Evolutionary conservation across 2,888 invertebrate genomes (phyloP), one percentile per base, ranked within the genome.

Genomic region (Venusia cambrica): DNA sequence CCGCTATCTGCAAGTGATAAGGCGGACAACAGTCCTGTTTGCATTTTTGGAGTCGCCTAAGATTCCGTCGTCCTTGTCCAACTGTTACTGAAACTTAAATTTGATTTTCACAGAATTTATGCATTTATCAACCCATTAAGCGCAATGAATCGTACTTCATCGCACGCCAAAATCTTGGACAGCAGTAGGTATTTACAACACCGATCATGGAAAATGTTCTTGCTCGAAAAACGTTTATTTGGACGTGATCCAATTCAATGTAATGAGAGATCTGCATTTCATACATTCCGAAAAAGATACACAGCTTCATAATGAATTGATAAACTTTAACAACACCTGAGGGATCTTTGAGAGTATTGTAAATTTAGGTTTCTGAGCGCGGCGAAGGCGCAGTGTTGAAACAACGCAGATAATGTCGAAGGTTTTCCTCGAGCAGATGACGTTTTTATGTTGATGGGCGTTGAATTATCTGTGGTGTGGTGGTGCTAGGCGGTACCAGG

Each of bases 401-500:
- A 29, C 9, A 16, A 6, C 17, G 21, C 25, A 37, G 20, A 34
- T 32, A 28, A 32, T 32, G 10, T 9, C 15, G 30, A 37, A 22
- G 27, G 36, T 20, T 43, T 44, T 49, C 42, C 49, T 46, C 15
- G 37, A 29, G 8, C 30, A 33, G 9, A 33, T 37, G 25, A 37
- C 24, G 18, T 39, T 34, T 39, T 35, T 42, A 36, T 16, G 46
- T 39, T 53, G 57, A 65, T 73, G 69, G 74, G 73, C 70, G 72
- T 70, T 57, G 54, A 62, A 63, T 69, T 72, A 73, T 73, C 71
- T 57, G 5, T 25, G 55, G 51, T 57, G 5, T 25, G 55, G 51
- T 63, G 62, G 75, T 78, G 62, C 73, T 72, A 70, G 72, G 69
- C 70, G 67, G 78, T 76, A 60, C 73, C 76, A 73, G 73, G 69